These are phyloP conservation scores for Elmis aenea DNA, from an alignment of 2,888 invertebrate genomes.

Conservation along the genomic window DNA sequence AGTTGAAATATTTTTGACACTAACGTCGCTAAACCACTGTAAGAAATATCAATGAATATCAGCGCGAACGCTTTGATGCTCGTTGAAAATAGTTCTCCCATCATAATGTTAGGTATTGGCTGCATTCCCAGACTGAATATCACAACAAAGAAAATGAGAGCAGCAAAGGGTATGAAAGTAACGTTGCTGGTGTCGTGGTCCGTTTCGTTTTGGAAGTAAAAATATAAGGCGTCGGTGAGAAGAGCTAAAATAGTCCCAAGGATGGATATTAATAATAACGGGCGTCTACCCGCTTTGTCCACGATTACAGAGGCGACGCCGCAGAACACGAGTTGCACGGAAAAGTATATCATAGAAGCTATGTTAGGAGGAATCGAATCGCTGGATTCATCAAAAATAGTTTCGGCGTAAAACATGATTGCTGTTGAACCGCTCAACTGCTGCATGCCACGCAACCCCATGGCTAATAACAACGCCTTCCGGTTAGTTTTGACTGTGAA, in stretches of 20 bases:
- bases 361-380: conserved; percentile 47
- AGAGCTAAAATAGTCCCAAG: conserved; percentile 39
- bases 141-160: conserved; percentile 47
- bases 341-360: conserved; percentile 53
- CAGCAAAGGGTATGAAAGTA: conserved; percentile 50
- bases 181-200: conserved; percentile 33
- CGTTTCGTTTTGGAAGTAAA: conserved; percentile 40
- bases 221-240: conserved; percentile 41
- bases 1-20: conserved; percentile 45
- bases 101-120: conserved; percentile 47
- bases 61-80: conserved; percentile 51
- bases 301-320: conserved; percentile 52
- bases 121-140: conserved; percentile 50
- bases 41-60: conserved; percentile 49
- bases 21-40: conserved; percentile 44
- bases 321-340: conserved; percentile 53
- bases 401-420: conserved; percentile 55
- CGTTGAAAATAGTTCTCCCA: conserved; percentile 51
- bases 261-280: conserved; percentile 53
- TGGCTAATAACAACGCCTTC: conserved; percentile 56
- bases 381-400: conserved; percentile 51
- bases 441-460: conserved; percentile 54
- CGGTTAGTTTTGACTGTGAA: conserved; percentile 52
- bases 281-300: conserved; percentile 59
- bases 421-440: conserved; percentile 59